phyloP scores from a whole-genome alignment of 2,888 invertebrate species.

The Acheta domesticus region DNA sequence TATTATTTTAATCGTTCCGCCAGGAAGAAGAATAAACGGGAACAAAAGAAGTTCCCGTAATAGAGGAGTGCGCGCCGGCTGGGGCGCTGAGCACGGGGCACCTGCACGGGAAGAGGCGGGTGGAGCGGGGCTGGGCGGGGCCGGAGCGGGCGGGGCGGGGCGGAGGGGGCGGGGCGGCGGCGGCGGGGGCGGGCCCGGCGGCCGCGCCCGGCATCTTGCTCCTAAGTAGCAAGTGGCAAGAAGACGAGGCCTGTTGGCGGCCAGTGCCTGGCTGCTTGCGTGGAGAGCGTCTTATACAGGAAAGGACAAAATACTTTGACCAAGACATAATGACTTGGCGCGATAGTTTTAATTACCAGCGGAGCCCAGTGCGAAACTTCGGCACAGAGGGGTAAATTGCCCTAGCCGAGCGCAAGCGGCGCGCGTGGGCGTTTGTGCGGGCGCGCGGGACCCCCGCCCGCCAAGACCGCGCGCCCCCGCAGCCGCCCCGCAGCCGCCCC shows the following conservation, averaged over 20 bases:
- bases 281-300: slow-evolving; percentile 10
- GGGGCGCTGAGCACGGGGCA: too few species aligned
- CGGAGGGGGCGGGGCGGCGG: background rate
- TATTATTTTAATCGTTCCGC: background rate
- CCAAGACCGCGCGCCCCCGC: background rate
- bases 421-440: too few species aligned
- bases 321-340: slow-evolving; percentile 35
- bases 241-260: background rate
- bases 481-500: background rate
- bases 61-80: too few species aligned
- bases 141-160: background rate
- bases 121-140: background rate
- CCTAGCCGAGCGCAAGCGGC: background rate
- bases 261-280: background rate
- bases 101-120: background rate
- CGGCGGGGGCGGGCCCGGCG: background rate
- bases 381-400: slow-evolving; percentile 2
- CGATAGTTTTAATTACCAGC: slow-evolving; percentile 35
- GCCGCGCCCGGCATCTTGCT: background rate
- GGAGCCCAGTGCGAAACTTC: slow-evolving; percentile 19
- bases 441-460: background rate
- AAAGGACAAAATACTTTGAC: slow-evolving; percentile 5
- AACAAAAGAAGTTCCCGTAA: background rate
- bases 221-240: slow-evolving; percentile 9
- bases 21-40: background rate